These are phyloP conservation scores for Vanacampus margaritifer DNA, from an alignment of 2,113 vertebrate genomes.

Conservation along the genomic window DNA sequence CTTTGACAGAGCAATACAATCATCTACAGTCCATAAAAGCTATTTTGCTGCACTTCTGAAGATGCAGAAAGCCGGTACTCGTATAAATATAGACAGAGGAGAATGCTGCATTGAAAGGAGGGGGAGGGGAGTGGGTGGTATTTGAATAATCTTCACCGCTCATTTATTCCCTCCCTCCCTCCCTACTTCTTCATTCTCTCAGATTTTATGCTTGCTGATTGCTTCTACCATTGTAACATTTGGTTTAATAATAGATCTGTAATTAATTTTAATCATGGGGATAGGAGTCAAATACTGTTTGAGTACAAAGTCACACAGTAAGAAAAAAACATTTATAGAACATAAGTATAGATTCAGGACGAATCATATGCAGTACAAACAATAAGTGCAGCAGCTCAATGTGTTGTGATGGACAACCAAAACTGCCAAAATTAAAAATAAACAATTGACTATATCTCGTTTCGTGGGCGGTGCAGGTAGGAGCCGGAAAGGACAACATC, in stretches of 20 bases:
- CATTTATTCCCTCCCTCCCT: background rate
- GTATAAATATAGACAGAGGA: constrained; percentile 54
- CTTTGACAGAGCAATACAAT: background rate
- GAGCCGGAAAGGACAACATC: no score
- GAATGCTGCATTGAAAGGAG: constrained; percentile 59
- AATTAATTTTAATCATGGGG: background rate
- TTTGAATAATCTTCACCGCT: constrained; percentile 46
- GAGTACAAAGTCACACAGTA: background rate
- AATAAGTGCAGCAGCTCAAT: no score
- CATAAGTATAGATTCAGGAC: background rate
- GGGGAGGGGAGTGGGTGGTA: constrained; percentile 61
- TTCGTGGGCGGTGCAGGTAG: no score
- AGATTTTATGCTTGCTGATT: background rate
- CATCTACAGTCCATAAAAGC: background rate
- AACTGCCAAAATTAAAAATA: no score
- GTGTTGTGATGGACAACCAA: no score
- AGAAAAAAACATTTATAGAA: background rate
- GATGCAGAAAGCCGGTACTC: constrained; percentile 43
- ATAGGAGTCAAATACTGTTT: background rate
- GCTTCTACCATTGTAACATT: background rate
- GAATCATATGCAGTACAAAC: no score
- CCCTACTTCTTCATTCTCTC: background rate
- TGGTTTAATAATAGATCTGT: background rate
- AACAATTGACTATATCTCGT: no score
- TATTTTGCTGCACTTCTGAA: constrained; percentile 20